Conservation (phyloP, 2,113 vertebrate species). For the Takifugu flavidus region DNA sequence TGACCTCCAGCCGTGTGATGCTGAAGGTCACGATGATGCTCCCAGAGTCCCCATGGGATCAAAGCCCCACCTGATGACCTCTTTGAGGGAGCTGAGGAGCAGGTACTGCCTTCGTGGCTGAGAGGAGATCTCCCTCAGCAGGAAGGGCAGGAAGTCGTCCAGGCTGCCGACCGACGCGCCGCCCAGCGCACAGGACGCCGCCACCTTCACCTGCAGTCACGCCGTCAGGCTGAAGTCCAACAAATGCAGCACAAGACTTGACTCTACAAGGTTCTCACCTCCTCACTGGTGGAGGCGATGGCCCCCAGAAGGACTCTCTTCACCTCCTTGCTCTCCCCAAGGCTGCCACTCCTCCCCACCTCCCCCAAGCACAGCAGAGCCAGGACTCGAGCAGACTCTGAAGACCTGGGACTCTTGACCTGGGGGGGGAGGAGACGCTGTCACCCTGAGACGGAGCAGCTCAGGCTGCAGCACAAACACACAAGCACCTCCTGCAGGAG, state of each 20-base stretch:
- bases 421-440: constrained; percentile 1
- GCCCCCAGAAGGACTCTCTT: constrained; percentile 96
- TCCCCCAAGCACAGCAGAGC: constrained; percentile 95
- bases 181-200: constrained; percentile 93
- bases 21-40: too few species aligned
- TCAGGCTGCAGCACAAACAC: constrained; percentile 18
- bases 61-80: constrained; percentile 90
- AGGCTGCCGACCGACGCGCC: constrained; percentile 98
- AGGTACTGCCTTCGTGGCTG: constrained; percentile 88
- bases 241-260: not conserved
- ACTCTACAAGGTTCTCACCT: constrained; percentile 63
- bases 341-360: constrained; percentile 97
- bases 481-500: constrained; percentile 78
- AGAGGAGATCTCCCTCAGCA: constrained; percentile 97
- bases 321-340: constrained; percentile 92
- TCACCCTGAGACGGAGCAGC: constrained; percentile 67
- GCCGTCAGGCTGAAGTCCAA: too few species aligned
- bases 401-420: constrained; percentile 97
- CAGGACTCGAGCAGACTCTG: constrained; percentile 94
- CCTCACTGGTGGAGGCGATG: constrained; percentile 96
- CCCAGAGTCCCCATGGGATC: too few species aligned
- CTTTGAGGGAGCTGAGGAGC: constrained; percentile 96
- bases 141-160: constrained; percentile 96
- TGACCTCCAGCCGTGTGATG: too few species aligned
- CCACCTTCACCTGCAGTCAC: constrained; percentile 81